These are phyloP conservation scores for Ganaspis sp. DNA, from an alignment of 1,140 invertebrate genomes.

Conservation along the genomic window DNA sequence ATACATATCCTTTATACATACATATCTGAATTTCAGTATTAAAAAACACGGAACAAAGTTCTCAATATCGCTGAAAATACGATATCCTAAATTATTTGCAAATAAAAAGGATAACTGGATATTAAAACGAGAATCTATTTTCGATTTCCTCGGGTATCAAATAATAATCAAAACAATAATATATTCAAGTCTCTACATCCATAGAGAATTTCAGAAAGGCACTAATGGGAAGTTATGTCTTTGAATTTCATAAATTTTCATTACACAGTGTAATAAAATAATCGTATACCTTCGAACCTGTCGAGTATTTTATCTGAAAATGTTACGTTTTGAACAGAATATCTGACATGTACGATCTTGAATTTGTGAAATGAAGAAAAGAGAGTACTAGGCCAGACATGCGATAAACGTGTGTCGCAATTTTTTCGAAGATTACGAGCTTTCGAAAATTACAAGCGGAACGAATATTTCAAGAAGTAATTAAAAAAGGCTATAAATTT, in stretches of 20 bases:
- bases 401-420: neutral
- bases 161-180: conserved; percentile 5
- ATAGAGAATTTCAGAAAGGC: neutral
- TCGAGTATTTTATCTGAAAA: neutral
- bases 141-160: neutral
- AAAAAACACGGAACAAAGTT: too few relatives aligned
- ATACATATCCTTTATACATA: too few relatives aligned
- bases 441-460: neutral
- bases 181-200: neutral
- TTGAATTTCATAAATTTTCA: conserved; percentile 30
- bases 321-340: neutral
- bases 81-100: neutral
- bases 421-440: neutral
- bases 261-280: neutral
- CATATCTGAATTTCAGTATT: too few relatives aligned
- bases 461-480: neutral
- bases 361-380: neutral
- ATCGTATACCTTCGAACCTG: neutral
- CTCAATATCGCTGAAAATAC: neutral
- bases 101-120: neutral
- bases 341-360: neutral
- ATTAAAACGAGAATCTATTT: neutral
- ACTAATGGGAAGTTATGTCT: neutral
- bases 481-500: neutral
- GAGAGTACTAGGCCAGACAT: neutral